These are phyloP conservation scores for Lanistes nyassanus DNA, from an alignment of 1,140 invertebrate species.

Conservation along the genomic window DNA sequence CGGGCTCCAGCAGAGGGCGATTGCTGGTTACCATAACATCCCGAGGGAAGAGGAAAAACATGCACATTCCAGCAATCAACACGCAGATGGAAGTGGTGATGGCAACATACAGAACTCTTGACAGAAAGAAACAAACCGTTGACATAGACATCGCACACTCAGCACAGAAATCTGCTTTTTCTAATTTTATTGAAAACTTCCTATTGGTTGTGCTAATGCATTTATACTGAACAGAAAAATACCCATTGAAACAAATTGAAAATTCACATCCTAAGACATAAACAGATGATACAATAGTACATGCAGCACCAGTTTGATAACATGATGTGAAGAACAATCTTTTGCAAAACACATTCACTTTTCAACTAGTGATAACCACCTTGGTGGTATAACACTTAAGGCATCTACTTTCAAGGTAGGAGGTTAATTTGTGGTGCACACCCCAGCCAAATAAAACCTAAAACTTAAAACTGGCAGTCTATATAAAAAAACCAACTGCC, in stretches of 20 bases:
- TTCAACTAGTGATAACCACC: too few relatives aligned
- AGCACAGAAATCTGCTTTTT: neutral
- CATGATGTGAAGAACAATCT: too few relatives aligned
- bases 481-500: too few relatives aligned
- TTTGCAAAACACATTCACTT: too few relatives aligned
- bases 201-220: too few relatives aligned
- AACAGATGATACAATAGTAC: too few relatives aligned
- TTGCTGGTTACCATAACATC: constrained; percentile 50
- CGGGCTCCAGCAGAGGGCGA: constrained; percentile 43
- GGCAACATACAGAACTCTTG: constrained; percentile 52
- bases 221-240: neutral
- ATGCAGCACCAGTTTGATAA: too few relatives aligned
- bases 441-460: too few relatives aligned
- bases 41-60: constrained; percentile 59
- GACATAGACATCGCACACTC: neutral
- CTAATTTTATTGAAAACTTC: neutral
- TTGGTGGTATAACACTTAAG: too few relatives aligned
- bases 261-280: neutral
- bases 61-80: constrained; percentile 43
- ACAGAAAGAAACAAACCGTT: constrained; percentile 18
- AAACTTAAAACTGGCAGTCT: too few relatives aligned
- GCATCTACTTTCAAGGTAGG: too few relatives aligned
- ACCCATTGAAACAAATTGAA: neutral
- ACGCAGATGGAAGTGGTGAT: constrained; percentile 50
- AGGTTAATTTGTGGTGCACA: too few relatives aligned